Percentiles rank a stretch among this genome's conserved stretches.
Evolutionary conservation across 2,888 invertebrate species (phyloP).

Genomic region (Scotopteryx bipunctaria): DNA sequence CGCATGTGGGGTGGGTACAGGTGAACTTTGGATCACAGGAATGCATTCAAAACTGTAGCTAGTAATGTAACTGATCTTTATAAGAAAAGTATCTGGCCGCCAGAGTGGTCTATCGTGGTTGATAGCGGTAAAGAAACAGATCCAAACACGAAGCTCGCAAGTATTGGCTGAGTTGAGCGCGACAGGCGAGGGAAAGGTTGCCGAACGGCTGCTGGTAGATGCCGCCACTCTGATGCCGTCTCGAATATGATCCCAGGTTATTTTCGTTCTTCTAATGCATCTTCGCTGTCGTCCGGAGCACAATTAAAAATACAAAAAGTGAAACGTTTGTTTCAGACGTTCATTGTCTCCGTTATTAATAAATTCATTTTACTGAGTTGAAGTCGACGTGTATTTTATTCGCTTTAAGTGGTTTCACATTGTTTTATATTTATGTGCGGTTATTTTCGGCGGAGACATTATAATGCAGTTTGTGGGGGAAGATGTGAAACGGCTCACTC

Average conservation of each 20-base stretch:
- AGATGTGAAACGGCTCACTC: conserved; percentile 79
- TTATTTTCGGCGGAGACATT: conserved; percentile 81
- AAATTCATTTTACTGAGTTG: conserved; percentile 83
- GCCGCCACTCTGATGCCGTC: conserved; percentile 37
- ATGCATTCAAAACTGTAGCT: conserved; percentile 2
- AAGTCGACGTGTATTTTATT: conserved; percentile 83
- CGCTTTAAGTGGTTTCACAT: conserved; percentile 84
- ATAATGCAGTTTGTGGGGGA: conserved; percentile 83
- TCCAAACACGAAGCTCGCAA: conserved; percentile 10
- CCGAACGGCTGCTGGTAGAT: conserved; percentile 36
- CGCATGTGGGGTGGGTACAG: conserved; percentile 2
- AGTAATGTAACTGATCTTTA: conserved; percentile 4
- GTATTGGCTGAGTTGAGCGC: conserved; percentile 22
- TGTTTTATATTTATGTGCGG: conserved; percentile 83
- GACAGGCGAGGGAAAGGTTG: conserved; percentile 12
- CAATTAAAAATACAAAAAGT: conserved; percentile 84
- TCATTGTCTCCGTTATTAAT: conserved; percentile 84
- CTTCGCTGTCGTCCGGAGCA: conserved; percentile 78
- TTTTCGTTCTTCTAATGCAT: conserved; percentile 81
- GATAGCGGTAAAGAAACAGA: conserved; percentile 10
- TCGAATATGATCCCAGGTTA: conserved; percentile 81
- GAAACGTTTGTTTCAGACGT: conserved; percentile 81
- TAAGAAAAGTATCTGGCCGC: neutral
- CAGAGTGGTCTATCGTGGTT: conserved; percentile 21
- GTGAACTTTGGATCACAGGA: conserved; percentile 14